These are phyloP conservation scores for Zonitis immaculata DNA, from an alignment of 2,888 invertebrate genomes.

Conservation along the genomic window DNA sequence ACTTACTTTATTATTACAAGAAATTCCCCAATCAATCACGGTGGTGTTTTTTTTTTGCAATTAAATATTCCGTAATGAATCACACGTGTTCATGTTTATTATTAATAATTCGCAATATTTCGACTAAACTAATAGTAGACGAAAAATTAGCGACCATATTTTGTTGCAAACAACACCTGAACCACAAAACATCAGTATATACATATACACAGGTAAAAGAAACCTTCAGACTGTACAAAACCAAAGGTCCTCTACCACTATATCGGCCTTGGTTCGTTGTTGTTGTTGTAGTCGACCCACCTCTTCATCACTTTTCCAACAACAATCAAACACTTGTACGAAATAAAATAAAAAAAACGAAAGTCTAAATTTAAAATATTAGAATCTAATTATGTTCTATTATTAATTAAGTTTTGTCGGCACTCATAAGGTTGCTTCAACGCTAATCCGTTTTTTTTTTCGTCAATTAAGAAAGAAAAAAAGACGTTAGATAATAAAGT, in stretches of 20 bases:
- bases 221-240: constrained; percentile 9
- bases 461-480: no score
- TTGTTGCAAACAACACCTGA: constrained; percentile 9
- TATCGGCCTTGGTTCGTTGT: constrained; percentile 15
- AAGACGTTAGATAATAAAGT: neutral
- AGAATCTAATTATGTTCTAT: no score
- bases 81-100: neutral
- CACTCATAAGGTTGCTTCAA: neutral
- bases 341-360: neutral
- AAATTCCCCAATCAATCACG: no score
- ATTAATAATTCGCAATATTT: no score
- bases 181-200: neutral
- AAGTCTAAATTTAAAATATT: no score
- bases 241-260: constrained; percentile 5
- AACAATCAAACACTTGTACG: neutral
- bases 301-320: constrained; percentile 5
- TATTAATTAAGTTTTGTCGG: neutral
- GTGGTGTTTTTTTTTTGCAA: neutral
- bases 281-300: no score
- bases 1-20: neutral
- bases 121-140: neutral
- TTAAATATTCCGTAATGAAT: no score
- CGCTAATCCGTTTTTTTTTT: no score
- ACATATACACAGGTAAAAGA: constrained; percentile 15
- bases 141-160: constrained; percentile 6